Conservation (phyloP, 2,797 vertebrate genomes). For the Leptatherina wallacei region DNA sequence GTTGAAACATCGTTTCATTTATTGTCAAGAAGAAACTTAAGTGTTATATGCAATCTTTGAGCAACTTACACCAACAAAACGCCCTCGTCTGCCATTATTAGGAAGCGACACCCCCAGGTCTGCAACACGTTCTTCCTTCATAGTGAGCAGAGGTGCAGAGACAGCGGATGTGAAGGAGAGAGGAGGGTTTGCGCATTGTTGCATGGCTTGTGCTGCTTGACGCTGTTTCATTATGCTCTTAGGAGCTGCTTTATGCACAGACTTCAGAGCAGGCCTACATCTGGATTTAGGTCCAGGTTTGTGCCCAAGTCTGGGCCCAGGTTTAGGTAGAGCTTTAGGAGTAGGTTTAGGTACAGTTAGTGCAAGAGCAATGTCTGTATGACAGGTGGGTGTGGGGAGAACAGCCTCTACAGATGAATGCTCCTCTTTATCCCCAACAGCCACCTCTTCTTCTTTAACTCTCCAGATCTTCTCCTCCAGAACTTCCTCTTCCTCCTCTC, state of each 20-base stretch:
- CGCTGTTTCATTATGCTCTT: constrained; percentile 75
- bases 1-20: not conserved
- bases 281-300: constrained; percentile 76
- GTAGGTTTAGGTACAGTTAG: constrained; percentile 67
- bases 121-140: constrained; percentile 56
- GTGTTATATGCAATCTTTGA: constrained; percentile 8
- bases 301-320: constrained; percentile 71
- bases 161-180: constrained; percentile 51
- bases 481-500: constrained; percentile 67
- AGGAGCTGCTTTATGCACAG: constrained; percentile 74
- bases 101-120: constrained; percentile 44
- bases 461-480: constrained; percentile 75
- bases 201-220: constrained; percentile 63
- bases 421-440: constrained; percentile 52
- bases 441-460: constrained; percentile 70
- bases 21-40: constrained; percentile 8
- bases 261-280: constrained; percentile 66
- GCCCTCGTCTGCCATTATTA: constrained; percentile 65
- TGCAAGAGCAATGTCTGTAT: constrained; percentile 61
- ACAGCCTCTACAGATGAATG: constrained; percentile 56
- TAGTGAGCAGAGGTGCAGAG: constrained; percentile 43
- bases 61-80: constrained; percentile 76
- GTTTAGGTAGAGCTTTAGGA: constrained; percentile 69
- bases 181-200: constrained; percentile 42
- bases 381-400: constrained; percentile 50